Evolutionary conservation across 1,140 invertebrate genomes (phyloP), one percentile per base, ranked within the genome.

Genomic region (Drosophila virilis): DNA sequence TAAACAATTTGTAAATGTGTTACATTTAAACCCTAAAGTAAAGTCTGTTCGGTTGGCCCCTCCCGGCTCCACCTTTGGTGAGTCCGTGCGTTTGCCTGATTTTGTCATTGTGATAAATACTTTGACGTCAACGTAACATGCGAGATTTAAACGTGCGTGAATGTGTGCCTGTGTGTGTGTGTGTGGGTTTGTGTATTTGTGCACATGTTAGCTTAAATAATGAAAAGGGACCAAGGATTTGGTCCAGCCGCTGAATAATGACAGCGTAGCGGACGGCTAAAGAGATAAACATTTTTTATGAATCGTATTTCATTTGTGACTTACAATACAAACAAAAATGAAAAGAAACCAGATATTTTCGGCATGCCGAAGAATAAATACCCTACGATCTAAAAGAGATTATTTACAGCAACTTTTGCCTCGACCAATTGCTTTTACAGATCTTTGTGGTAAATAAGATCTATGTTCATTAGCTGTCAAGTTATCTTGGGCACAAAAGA

Each of bases 1-100:
- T 83, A 84, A 83, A 83, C 80, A 83, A 83, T 83, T 83, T 83
- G 80, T 83, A 83, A 83, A 83, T 83, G 80, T 83, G 80, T 76
- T 83, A 84, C 73, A 84, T 76, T 83, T 83, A 83, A 83, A 84
- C 80, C 80, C 80, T 48, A 84, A 83, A 84, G 80, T 79, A 83
- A 83, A 84, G 80, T 65, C 80, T 62, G 51, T n/a, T 10, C 33
- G 6, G 33, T 33, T 9, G 33, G 8, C 42, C 42, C 10, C 58
- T 35, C 7, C 0, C 22, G 50, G 8, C 35, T 46, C 43, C 35
- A 69, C 35, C 37, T 48, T 51, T 42, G 43, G 8, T 42, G 37
- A 33, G 67, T 60, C 15, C 33, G 61, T 65, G 42, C 62, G 54
- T 68, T 54, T 51, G 59, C 50, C 52, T 83, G 80, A 82, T 82